Base-by-base conservation (phyloP, 2,888 invertebrate species). In the Chromoteleia sp. region DNA sequence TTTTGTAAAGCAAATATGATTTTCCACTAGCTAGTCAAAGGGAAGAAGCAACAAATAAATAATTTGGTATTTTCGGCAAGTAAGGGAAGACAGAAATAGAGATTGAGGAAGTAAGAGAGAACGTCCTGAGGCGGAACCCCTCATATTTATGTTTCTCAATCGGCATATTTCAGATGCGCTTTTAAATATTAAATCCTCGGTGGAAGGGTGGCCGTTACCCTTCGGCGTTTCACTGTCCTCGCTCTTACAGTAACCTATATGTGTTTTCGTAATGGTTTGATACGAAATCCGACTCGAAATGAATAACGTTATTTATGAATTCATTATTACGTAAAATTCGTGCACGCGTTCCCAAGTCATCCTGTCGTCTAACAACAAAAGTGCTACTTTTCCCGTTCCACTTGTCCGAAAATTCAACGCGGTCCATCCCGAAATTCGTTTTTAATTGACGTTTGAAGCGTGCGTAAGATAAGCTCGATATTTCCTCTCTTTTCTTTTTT, bases 91-190 rank as follows among this genome's bases (percentile, higher is more conserved):
- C 33, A 73, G 78, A 74, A 79, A 76, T 78, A 52, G 70, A 63
- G 65, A 77, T 74, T 15, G 73, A 56, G 76, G 65, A 83, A 81
- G 82, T 73, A 77, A 78, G 83, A 75, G 71, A 70, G 71, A 75
- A 50, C 71, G 54, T 74, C 74, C 59, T 70, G 81, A 77, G 74
- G 63, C 68, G 15, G 25, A 83, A 67, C 84, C 87, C 86, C 87
- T 84, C 83, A 85, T 90, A 89, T 91, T 91, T 91, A 91, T 90
- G 89, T 86, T 86, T 87, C 85, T 86, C 89, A 90, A 90, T 91
- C 91, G 90, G 90, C 91, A 90, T 91, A 91, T 91, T 90, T 91
- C 89, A 91, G 90, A 91, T 89, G 89, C 87, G 89, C 88, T 87
- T 89, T 91, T 89, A 89, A 91, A 91, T 91, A 91, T 91, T 91